Conservation (phyloP, 2,113 vertebrate species). For the Xenus cinereus region DNA sequence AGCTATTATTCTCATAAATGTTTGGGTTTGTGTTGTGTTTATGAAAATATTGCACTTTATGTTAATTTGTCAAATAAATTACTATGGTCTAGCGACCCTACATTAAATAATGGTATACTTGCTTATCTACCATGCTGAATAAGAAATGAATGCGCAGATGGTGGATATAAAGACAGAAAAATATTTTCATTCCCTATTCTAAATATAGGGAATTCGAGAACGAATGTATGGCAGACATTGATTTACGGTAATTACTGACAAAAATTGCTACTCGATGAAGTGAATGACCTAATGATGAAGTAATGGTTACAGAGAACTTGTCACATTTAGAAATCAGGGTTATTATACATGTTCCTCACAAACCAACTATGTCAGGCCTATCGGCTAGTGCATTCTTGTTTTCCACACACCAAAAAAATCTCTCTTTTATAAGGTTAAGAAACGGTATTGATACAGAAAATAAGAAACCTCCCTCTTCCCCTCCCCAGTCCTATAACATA, state of each 20-base stretch:
- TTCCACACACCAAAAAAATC: not conserved
- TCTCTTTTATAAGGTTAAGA: not conserved
- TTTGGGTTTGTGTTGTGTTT: not conserved
- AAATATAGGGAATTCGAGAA: not conserved
- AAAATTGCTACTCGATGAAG: not conserved
- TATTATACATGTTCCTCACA: not conserved
- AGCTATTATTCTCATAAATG: not conserved
- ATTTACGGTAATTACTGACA: not conserved
- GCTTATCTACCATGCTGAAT: not conserved
- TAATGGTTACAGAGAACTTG: not conserved
- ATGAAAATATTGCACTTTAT: not conserved
- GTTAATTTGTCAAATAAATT: not conserved
- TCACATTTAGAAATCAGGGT: not conserved
- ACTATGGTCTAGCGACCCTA: not conserved
- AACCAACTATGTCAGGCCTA: not conserved
- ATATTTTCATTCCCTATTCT: not conserved
- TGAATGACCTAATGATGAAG: not conserved
- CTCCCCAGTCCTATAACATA: not conserved
- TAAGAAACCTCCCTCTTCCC: not conserved
- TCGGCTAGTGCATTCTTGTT: not conserved
- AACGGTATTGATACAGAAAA: not conserved
- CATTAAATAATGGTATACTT: not conserved
- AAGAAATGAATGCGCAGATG: not conserved
- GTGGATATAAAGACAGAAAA: not conserved
- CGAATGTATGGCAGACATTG: not conserved